Percentiles rank a stretch among this genome's conserved stretches.
phyloP scores from a whole-genome alignment of 2,113 vertebrate genomes.

The Microtus ochrogaster region DNA sequence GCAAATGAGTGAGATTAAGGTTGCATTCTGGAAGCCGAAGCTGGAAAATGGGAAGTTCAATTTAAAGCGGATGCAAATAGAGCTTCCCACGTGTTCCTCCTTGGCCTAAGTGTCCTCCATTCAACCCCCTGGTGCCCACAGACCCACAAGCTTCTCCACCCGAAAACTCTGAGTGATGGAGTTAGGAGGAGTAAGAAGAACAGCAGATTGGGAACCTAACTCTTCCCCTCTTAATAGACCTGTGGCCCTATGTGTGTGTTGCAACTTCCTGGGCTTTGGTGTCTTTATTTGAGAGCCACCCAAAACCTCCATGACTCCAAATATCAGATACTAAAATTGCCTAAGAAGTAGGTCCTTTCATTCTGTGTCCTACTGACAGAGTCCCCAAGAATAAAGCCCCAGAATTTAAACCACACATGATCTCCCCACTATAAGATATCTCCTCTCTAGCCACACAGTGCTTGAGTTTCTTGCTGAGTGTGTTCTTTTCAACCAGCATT shows the following conservation, averaged over 20 bases:
- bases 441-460: not conserved
- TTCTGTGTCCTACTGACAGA: not conserved
- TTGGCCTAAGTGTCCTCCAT: slow-evolving; percentile 37
- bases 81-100: slow-evolving; percentile 70
- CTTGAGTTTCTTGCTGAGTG: not conserved
- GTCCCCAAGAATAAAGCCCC: not conserved
- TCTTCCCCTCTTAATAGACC: not conserved
- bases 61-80: slow-evolving; percentile 77
- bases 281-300: not conserved
- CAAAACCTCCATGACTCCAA: not conserved
- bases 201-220: not conserved
- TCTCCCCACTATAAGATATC: not conserved
- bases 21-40: slow-evolving; percentile 78
- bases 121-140: slow-evolving; percentile 9
- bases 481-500: not conserved
- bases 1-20: slow-evolving; percentile 82
- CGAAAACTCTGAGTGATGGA: not conserved
- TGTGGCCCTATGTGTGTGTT: not conserved
- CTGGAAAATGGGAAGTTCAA: slow-evolving; percentile 73
- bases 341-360: not conserved
- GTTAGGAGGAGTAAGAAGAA: not conserved
- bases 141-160: not conserved
- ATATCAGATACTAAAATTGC: not conserved
- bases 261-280: not conserved
- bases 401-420: not conserved